Base-by-base conservation (phyloP, 2,888 invertebrate species). In the Ligdia adustata region DNA sequence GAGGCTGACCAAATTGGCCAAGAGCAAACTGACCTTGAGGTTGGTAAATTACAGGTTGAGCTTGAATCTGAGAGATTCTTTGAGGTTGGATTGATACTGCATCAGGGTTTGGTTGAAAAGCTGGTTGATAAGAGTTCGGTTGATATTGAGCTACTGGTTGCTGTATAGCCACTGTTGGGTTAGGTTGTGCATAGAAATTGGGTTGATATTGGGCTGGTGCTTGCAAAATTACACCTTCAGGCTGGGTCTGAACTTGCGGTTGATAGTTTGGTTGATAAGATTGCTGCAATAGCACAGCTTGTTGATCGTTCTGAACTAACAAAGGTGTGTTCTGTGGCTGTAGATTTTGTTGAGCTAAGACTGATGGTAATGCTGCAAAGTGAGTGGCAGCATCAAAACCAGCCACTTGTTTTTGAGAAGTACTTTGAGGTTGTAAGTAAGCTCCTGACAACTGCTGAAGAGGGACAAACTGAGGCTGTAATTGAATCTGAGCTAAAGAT, bases 301-400 rank as follows among this genome's bases (percentile, higher is more conserved):
- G 50, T 24, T 34, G 46, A 6, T 40, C 37, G 26, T 16, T 31
- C 9, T 18, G 66, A 13, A 81, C 66, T 6, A 81, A 50, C 13
- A 77, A 50, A 27, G 68, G 69, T 28, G 78, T 77, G 24, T 64
- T 73, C 4, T 38, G 46, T 9, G 63, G 55, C 47, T 61, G 69
- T 44, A 72, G 75, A 33, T 67, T 57, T 18, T 69, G 79, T 52
- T 88, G 88, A 32, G 84, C 79, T 44, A 90, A 62, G 2, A 86
- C 70, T 18, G 87, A 85, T 11, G 86, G 82, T 0, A 88, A 53
- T 1, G 84, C 87, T 11, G 86, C 74, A 12, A 89, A 80, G 50
- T 89, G 88, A 0, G 83, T 71, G 9, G 76, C 75, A 2, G 79
- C 87, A 55, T 84, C 77, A 27, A 74, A 88, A 0, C 81, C 82